Conservation (phyloP, 2,797 vertebrate species). For the Alfaro cultratus region DNA sequence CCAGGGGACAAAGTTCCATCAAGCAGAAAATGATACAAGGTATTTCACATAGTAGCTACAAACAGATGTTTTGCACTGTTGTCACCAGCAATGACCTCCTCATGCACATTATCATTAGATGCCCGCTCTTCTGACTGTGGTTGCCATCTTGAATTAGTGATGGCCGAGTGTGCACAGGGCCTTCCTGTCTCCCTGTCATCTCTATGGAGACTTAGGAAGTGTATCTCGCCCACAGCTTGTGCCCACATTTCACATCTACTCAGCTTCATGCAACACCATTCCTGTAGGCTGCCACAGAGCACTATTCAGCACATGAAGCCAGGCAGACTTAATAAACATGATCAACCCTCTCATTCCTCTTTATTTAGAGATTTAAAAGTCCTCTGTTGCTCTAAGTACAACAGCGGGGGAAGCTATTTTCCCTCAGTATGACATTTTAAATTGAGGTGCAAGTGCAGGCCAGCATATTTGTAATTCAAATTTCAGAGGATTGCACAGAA, state of each 20-base stretch:
- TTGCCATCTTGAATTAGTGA: slow-evolving; percentile 79
- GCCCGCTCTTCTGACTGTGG: slow-evolving; percentile 72
- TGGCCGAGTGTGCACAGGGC: slow-evolving; percentile 63
- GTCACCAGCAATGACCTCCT: slow-evolving; percentile 76
- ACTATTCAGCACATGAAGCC: slow-evolving; percentile 61
- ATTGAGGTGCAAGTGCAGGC: slow-evolving; percentile 58
- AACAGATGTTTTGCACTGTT: slow-evolving; percentile 77
- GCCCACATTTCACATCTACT: slow-evolving; percentile 78
- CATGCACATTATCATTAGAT: slow-evolving; percentile 77
- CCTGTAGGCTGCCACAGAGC: slow-evolving; percentile 57
- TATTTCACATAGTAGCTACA: slow-evolving; percentile 67
- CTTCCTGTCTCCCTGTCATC: slow-evolving; percentile 77
- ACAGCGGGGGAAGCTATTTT: slow-evolving; percentile 54
- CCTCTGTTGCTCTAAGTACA: slow-evolving; percentile 54
- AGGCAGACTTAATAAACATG: slow-evolving; percentile 75
- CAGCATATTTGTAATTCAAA: slow-evolving; percentile 64
- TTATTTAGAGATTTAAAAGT: slow-evolving; percentile 67
- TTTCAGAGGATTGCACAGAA: slow-evolving; percentile 33
- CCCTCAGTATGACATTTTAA: slow-evolving; percentile 54
- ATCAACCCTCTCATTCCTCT: slow-evolving; percentile 69
- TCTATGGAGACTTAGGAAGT: slow-evolving; percentile 73
- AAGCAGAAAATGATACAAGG: slow-evolving; percentile 72
- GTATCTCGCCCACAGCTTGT: slow-evolving; percentile 78
- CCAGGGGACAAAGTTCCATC: slow-evolving; percentile 58
- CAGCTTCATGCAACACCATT: slow-evolving; percentile 66